phyloP scores from a whole-genome alignment of 2,888 invertebrate genomes.

The Branchipolynoe longqiensis region DNA sequence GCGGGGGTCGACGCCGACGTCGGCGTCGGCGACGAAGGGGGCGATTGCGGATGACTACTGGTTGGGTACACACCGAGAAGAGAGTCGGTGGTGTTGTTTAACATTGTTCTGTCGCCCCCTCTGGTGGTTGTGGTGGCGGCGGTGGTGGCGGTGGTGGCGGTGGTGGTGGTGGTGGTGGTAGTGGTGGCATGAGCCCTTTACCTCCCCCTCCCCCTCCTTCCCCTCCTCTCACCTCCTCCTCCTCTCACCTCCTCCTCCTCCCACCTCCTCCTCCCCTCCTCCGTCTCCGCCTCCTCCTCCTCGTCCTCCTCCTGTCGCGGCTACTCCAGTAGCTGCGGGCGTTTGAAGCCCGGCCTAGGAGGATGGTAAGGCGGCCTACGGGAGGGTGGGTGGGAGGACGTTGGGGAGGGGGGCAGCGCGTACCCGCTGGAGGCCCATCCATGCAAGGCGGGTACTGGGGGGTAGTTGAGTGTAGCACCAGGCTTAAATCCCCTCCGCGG shows the following conservation, averaged over 20 bases:
- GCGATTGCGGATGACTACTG: no score
- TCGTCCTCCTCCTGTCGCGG: neutral
- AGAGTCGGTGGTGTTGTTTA: conserved; percentile 52
- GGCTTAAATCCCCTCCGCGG: conserved; percentile 9
- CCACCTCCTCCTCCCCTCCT: no score
- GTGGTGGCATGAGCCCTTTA: conserved; percentile 33
- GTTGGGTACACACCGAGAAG: conserved; percentile 39
- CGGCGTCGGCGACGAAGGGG: neutral
- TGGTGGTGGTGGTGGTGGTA: neutral
- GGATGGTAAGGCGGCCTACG: no score
- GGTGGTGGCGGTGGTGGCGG: conserved; percentile 2
- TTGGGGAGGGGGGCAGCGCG: neutral
- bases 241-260: conserved; percentile 36
- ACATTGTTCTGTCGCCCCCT: conserved; percentile 42
- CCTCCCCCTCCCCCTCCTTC: conserved; percentile 27
- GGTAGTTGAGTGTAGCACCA: conserved; percentile 29
- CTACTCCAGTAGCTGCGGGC: neutral
- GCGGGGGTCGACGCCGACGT: neutral
- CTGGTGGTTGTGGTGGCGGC: neutral
- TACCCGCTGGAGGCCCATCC: conserved; percentile 5
- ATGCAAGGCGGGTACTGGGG: conserved; percentile 28
- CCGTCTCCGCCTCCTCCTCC: conserved; percentile 46
- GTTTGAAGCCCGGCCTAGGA: conserved; percentile 7
- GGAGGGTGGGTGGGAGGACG: no score
- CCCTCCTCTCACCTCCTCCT: conserved; percentile 16